Evolutionary conservation across 2,797 vertebrate genomes (phyloP), one percentile per base, ranked within the genome.

Genomic region (Furcifer pardalis): DNA sequence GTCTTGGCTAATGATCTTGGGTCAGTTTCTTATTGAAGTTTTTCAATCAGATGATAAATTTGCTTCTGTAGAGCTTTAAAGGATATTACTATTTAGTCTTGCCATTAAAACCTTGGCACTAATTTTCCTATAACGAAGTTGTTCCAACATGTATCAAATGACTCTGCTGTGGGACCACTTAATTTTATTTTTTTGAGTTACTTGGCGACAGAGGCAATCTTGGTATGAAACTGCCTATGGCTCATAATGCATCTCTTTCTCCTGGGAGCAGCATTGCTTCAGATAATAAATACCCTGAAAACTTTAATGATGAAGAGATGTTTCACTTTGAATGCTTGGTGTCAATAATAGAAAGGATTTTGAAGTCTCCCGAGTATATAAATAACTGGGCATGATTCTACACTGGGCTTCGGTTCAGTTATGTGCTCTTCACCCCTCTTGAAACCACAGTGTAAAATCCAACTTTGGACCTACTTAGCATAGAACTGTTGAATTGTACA

Each of bases 31-130:
- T 60, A 78, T 3, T 49, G 80, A 46, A 59, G 79, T 85, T 56
- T 72, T 86, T 65, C 85, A 92, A 73, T 12, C 17, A 46, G 87
- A 66, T 73, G 71, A 89, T 83, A 87, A 90, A 83, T 42, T 27
- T 66, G 76, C 73, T 81, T 84, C 42, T 78, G 83, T 89, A 83
- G 3, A 83, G 68, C 65, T 90, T 49, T 15, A 7, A 81, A 77
- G 3, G 77, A 8, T 42, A 1, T 69, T 85, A 72, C 79, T 80
- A 52, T 79, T 71, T 63, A 60, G 79, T 59, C 77, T 89, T 89
- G 46, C 30, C 23, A 74, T 62, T 82, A 82, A 32, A 60, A 73
- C 82, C 0, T 0, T 0, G 3, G 59, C 65, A 79, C 8, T 27
- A 13, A 37, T 0, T 77, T 66, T 85, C 49, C 69, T 79, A 2